These are phyloP conservation scores for Ochotona curzoniae DNA, from an alignment of 2,113 vertebrate genomes.

Conservation along the genomic window DNA sequence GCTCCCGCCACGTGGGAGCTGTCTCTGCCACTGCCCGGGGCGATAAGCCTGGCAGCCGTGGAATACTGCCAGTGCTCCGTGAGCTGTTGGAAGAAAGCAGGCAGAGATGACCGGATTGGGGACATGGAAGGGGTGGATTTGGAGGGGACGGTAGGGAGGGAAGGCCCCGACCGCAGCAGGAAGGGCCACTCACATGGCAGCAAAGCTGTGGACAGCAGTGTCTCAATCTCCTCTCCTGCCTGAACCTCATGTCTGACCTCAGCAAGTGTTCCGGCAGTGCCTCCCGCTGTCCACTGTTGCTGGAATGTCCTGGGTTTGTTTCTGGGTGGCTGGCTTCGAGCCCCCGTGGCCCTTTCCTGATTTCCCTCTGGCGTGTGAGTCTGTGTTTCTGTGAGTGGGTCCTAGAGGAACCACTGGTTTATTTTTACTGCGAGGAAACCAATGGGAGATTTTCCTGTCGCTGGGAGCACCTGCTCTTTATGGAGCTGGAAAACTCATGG, in stretches of 20 bases:
- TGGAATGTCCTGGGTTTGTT: background rate
- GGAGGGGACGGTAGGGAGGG: background rate
- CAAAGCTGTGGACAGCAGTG: too few species aligned
- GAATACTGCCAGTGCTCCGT: background rate
- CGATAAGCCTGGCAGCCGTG: background rate
- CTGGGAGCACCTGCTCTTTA: background rate
- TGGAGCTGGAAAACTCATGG: background rate
- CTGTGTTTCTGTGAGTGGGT: background rate
- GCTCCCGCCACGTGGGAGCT: background rate
- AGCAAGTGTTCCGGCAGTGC: accelerated
- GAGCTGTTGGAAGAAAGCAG: background rate
- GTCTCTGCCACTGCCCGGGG: background rate
- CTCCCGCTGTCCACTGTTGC: accelerated
- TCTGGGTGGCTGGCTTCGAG: accelerated
- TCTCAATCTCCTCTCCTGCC: too few species aligned
- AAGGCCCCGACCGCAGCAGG: background rate
- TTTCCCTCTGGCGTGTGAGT: background rate
- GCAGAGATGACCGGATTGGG: background rate
- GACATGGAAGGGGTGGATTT: background rate
- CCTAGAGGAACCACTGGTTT: background rate
- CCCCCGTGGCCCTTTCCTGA: accelerated
- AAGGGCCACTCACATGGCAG: background rate
- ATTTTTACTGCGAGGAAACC: background rate
- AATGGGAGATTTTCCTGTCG: background rate
- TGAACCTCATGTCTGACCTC: background rate